These are phyloP conservation scores for Chaetodon trifascialis DNA, from an alignment of 2,113 vertebrate genomes.

Conservation along the genomic window DNA sequence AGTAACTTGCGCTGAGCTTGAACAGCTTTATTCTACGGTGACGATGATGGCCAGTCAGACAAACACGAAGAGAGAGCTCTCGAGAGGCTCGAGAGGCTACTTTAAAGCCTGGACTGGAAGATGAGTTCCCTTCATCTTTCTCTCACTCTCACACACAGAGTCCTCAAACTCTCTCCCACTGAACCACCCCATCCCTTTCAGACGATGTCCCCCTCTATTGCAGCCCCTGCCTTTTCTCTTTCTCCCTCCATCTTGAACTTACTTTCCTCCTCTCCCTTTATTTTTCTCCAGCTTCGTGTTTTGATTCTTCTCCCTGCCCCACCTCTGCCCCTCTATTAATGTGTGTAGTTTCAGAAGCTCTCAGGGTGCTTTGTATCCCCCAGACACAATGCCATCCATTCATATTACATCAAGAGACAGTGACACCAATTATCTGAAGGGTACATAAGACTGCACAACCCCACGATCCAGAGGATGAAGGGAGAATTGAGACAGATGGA, in stretches of 20 bases:
- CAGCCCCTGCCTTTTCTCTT: conserved; percentile 10
- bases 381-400: conserved; percentile 74
- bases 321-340: conserved; percentile 28
- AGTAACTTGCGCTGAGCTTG: not conserved
- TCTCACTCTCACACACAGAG: conserved; percentile 18
- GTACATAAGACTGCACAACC: conserved; percentile 63
- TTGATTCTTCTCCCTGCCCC: conserved; percentile 48
- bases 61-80: conserved; percentile 13
- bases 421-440: conserved; percentile 73
- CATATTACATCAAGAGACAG: conserved; percentile 77
- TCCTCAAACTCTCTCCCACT: conserved; percentile 40
- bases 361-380: conserved; percentile 60
- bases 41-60: conserved; percentile 5
- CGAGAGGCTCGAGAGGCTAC: conserved; percentile 16
- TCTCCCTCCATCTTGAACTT: conserved; percentile 22
- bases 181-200: conserved; percentile 11
- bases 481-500: conserved; percentile 55
- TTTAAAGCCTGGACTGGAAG: conserved; percentile 40
- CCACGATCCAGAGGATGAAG: conserved; percentile 58
- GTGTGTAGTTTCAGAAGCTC: conserved; percentile 47
- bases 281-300: conserved; percentile 40
- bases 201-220: conserved; percentile 3
- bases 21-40: not conserved
- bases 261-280: not conserved
- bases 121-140: conserved; percentile 58